Conservation (phyloP, 2,888 invertebrate species). For the Polietes domitor region DNA sequence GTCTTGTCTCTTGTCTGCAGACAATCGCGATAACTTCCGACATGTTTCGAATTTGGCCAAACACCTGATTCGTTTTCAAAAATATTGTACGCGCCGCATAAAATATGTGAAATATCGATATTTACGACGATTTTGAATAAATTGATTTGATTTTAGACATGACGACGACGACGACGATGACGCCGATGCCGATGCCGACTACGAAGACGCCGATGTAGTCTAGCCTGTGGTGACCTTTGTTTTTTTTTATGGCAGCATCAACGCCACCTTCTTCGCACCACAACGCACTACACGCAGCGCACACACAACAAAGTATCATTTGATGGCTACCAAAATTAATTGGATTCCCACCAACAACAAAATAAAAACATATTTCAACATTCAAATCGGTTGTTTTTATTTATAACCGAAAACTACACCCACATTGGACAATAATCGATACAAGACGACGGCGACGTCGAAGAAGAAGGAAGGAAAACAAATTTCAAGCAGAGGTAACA, state of each 20-base stretch:
- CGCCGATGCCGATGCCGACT: too few species aligned
- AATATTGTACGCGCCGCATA: neutral
- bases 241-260: conserved; percentile 1
- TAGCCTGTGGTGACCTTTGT: neutral
- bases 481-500: neutral
- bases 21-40: conserved; percentile 31
- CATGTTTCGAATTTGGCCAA: conserved; percentile 8
- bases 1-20: too few species aligned
- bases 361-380: neutral
- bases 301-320: neutral
- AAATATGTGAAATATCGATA: neutral
- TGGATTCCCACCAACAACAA: conserved; percentile 1
- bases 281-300: too few species aligned
- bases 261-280: neutral
- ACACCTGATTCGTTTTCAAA: neutral
- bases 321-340: conserved; percentile 15
- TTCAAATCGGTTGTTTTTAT: neutral
- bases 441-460: neutral
- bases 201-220: too few species aligned
- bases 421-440: neutral
- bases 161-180: too few species aligned
- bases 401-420: neutral
- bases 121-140: conserved; percentile 12
- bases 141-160: neutral
- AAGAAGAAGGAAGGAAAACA: neutral